These are phyloP conservation scores for Etheostoma nigrum DNA, from an alignment of 2,797 vertebrate species.

Conservation along the genomic window DNA sequence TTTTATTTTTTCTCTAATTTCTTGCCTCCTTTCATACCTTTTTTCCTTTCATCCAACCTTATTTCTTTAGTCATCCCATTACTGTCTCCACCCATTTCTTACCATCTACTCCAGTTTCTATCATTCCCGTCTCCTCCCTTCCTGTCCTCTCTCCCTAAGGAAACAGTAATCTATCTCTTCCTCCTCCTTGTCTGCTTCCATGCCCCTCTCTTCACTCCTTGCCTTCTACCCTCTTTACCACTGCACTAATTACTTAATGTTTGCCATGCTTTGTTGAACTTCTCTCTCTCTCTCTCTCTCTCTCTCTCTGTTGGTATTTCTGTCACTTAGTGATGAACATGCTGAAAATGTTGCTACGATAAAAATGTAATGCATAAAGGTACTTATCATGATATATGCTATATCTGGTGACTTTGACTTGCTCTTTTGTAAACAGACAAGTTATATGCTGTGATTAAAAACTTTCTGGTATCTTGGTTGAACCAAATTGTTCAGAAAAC, in stretches of 20 bases:
- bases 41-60: conserved; percentile 9
- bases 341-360: neutral
- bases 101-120: conserved; percentile 54
- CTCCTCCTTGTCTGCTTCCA: conserved; percentile 39
- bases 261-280: conserved; percentile 20
- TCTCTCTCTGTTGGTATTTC: conserved; percentile 10
- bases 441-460: neutral
- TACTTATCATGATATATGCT: neutral
- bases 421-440: neutral
- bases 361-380: neutral
- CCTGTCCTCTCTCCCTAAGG: conserved; percentile 66
- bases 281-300: neutral
- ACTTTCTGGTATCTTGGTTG: neutral
- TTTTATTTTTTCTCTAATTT: neutral
- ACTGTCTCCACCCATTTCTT: conserved; percentile 48
- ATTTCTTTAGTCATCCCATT: conserved; percentile 15
- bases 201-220: conserved; percentile 17
- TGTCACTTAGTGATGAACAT: conserved; percentile 6
- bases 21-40: conserved; percentile 22
- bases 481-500: conserved; percentile 4
- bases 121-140: conserved; percentile 59
- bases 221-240: conserved; percentile 19
- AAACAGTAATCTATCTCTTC: conserved; percentile 58
- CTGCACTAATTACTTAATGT: conserved; percentile 52
- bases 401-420: neutral